These are phyloP conservation scores for Cyanocitta stelleri DNA, from an alignment of 2,113 vertebrate genomes.

Conservation along the genomic window DNA sequence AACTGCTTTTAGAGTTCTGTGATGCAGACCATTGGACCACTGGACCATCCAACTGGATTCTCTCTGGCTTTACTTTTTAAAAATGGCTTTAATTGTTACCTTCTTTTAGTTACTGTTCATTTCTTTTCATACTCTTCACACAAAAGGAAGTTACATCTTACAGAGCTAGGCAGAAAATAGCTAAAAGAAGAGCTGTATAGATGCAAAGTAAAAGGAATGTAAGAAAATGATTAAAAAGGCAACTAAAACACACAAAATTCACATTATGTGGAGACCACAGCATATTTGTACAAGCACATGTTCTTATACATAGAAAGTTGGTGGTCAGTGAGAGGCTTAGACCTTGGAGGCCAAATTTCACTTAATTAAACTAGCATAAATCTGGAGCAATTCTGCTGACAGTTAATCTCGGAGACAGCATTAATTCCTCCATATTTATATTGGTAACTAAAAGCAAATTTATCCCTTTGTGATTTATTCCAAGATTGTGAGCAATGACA, in stretches of 20 bases:
- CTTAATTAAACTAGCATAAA: background rate
- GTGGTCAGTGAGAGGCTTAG: conserved; percentile 50
- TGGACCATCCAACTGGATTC: background rate
- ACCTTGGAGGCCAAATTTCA: conserved; percentile 37
- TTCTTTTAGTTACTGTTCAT: conserved; percentile 55
- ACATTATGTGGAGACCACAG: conserved; percentile 50
- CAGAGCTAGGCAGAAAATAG: conserved; percentile 62
- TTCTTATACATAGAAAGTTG: conserved; percentile 23
- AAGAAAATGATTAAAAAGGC: conserved; percentile 61
- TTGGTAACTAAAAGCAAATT: conserved; percentile 1
- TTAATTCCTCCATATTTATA: background rate
- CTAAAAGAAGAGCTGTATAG: conserved; percentile 63
- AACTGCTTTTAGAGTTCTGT: background rate
- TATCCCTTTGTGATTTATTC: background rate
- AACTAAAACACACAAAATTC: conserved; percentile 57
- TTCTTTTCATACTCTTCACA: conserved; percentile 64
- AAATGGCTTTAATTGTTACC: conserved; percentile 50
- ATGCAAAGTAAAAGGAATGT: conserved; percentile 66
- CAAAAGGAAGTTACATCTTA: conserved; percentile 62
- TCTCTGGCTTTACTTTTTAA: background rate
- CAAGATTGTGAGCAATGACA: conserved; percentile 15
- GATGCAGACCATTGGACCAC: conserved; percentile 14
- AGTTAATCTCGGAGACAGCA: background rate
- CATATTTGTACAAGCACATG: conserved; percentile 15
- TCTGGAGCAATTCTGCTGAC: background rate